Evolutionary conservation across 2,113 vertebrate genomes (phyloP), one percentile per base, ranked within the genome.

Genomic region (Hyperoodon ampullatus): DNA sequence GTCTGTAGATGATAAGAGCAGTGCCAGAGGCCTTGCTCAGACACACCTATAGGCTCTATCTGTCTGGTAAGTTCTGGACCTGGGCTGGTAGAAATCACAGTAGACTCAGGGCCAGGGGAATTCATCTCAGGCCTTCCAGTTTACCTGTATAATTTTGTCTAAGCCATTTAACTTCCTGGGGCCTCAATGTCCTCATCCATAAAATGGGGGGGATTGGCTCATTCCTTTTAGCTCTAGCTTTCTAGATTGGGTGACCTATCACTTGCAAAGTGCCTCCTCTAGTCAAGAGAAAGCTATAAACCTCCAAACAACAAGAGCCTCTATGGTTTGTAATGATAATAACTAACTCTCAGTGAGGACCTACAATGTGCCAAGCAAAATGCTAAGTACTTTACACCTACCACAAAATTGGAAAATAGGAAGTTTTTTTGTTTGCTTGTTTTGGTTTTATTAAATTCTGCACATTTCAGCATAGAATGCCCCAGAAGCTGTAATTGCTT

Each of bases 401-500:
- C 16, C 26, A 70, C 3, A 14, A 1, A 74, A 33, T 13, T 35
- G 10, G 65, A 92, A 96, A 94, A 35, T 4, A 60, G 23, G 16
- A 82, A 85, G 15, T 2, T 47, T 4, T 81, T 30, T 35, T 9
- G 75, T 53, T 58, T 58, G 77, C 4, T 80, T 26, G n/a, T 39
- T 39, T 58, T 80, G 35, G 35, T 63, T 86, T 61, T 24, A 24
- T 71, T 30, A 24, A 33, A 75, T 33, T 84, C 26, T 83, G 89
- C 21, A 35, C 30, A 83, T 72, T 89, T 90, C 2, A 6, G 9
- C 18, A 1, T 66, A 28, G 58, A 95, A 53, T 87, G 28, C 12
- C 63, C n/a, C 24, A 92, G 30, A 94, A 81, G 42, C 13, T 58
- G 83, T 71, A 83, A 86, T 33, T 95, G 33, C 21, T 72, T 94